Evolutionary conservation across 2,797 vertebrate genomes (phyloP), one percentile per base, ranked within the genome.

Genomic region (Centroberyx gerrardi): DNA sequence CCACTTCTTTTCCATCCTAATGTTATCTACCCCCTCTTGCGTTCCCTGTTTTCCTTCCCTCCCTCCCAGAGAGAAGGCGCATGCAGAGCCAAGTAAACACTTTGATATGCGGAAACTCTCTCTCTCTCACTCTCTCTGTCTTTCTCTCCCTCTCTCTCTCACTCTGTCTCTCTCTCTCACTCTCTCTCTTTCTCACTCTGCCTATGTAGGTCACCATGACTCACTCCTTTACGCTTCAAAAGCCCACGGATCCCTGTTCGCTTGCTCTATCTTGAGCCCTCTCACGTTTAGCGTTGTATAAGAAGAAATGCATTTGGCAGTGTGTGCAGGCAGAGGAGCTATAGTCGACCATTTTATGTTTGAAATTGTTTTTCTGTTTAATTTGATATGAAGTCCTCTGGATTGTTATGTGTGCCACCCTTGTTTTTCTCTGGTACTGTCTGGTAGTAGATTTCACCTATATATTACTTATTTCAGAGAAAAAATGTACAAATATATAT

Each of bases 131-230:
- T 44, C 64, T 55, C 51, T 42, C 33, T 9, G 8, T n/a, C 18
- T 55, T n/a, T 67, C n/a, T 27, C 38, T 40, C 40, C 13, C 40
- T 18, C 28, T 92, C 89, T 91, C 88, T 92, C 81, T 74, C 84
- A 65, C 82, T 78, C 74, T 72, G 81, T 78, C 80, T 59, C 80
- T 80, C 70, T 68, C 36, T 74, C 82, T 78, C 69, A 71, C 46
- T 77, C 69, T 58, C 29, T 36, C 6, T 72, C 72, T 74, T 83
- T 76, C 72, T 70, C 84, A 80, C 81, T 66, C 86, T 89, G 91
- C 91, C 91, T 95, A 95, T 96, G 93, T 96, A 95, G 94, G 95
- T 95, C 94, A 95, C 86, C 89, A 92, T 95, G 93, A 94, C 94
- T 95, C 92, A 94, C 92, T 92, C 84, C 86, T 94, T 91, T 94